Evolutionary conservation across 1,140 invertebrate genomes (phyloP).

Genomic region (Ganaspis sp.): DNA sequence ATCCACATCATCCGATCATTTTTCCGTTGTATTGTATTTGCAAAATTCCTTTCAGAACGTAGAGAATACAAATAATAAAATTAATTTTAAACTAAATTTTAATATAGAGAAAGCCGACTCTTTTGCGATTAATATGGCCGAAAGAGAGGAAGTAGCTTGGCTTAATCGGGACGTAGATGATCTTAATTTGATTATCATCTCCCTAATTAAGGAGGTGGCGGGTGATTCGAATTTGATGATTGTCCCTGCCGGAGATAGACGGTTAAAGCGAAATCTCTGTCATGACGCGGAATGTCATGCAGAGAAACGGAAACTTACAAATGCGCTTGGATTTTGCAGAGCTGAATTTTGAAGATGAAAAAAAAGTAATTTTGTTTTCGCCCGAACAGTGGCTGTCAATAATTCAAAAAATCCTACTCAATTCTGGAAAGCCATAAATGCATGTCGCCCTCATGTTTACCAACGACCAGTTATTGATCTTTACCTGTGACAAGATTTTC

Average conservation of each 20-base stretch:
- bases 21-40: too few relatives aligned
- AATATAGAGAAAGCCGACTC: neutral
- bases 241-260: neutral
- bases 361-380: neutral
- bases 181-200: neutral
- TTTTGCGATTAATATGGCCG: neutral
- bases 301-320: too few relatives aligned
- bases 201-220: neutral
- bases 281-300: too few relatives aligned
- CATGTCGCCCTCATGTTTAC: slow-evolving; percentile 1
- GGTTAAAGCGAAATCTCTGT: neutral
- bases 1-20: too few relatives aligned
- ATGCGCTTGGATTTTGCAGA: too few relatives aligned
- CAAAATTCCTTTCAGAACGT: too few relatives aligned
- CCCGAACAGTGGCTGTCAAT: neutral
- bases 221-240: neutral
- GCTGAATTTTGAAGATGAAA: too few relatives aligned
- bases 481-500: too few relatives aligned
- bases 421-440: neutral
- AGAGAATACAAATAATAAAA: neutral
- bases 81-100: neutral
- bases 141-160: neutral
- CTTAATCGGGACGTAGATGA: neutral
- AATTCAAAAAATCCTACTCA: neutral
- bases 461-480: too few relatives aligned